A percentile compares a stretch with the other conserved stretches of the same genome.
These are phyloP conservation scores for Guaruba guarouba DNA, from an alignment of 2,113 vertebrate genomes.

Conservation along the genomic window DNA sequence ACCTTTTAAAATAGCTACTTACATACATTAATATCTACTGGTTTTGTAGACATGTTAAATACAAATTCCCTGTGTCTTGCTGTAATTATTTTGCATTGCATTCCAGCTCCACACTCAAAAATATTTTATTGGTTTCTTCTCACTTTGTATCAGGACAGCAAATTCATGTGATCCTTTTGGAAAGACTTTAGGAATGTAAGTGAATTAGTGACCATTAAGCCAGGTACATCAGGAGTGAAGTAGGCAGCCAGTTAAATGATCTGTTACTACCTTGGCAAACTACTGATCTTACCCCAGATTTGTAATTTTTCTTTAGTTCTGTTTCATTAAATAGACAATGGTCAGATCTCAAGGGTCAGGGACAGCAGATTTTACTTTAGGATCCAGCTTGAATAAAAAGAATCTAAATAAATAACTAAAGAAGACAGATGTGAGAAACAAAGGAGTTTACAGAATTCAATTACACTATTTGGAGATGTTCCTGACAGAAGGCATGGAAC, in stretches of 20 bases:
- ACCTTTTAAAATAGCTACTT: neutral
- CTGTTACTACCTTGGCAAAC: neutral
- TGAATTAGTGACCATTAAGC: neutral
- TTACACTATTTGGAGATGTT: constrained; percentile 66
- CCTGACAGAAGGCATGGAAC: constrained; percentile 45
- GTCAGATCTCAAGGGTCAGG: neutral
- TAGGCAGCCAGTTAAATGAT: neutral
- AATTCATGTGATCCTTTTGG: neutral
- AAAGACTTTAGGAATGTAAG: neutral
- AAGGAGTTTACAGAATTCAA: constrained; percentile 61
- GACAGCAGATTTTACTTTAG: neutral
- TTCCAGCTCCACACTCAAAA: neutral
- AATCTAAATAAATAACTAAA: constrained; percentile 8
- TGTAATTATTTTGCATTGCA: neutral
- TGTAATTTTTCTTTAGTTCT: neutral
- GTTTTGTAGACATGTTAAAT: neutral
- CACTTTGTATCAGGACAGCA: neutral
- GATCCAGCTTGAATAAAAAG: constrained; percentile 4
- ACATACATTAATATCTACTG: neutral
- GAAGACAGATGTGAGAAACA: constrained; percentile 33
- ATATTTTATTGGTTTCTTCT: neutral
- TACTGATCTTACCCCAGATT: neutral
- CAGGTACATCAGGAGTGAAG: neutral
- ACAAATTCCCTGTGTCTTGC: neutral
- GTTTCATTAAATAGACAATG: neutral